Percentiles rank a stretch among this genome's conserved stretches.
phyloP scores from a whole-genome alignment of 2,113 vertebrate genomes.

The Clinocottus analis region DNA sequence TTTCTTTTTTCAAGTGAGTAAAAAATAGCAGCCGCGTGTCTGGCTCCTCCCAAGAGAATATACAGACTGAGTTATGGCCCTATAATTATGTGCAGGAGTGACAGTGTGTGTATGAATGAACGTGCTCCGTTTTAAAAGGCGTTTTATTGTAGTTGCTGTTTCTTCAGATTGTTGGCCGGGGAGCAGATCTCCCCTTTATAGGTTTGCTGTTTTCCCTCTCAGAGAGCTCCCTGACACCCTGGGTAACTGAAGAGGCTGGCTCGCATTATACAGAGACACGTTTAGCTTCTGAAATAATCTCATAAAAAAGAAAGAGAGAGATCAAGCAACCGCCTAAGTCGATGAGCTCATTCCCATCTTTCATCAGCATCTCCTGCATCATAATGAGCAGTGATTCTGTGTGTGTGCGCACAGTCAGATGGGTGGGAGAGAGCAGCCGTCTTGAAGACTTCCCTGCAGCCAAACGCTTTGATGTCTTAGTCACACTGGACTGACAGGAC shows the following conservation, averaged over 20 bases:
- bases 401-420: slow-evolving; percentile 14
- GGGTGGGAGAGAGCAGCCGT: not conserved
- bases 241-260: slow-evolving; percentile 55
- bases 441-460: slow-evolving; percentile 14
- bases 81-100: slow-evolving; percentile 71
- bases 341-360: slow-evolving; percentile 66
- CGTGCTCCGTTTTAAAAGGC: slow-evolving; percentile 67
- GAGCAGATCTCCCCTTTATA: slow-evolving; percentile 77
- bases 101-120: slow-evolving; percentile 71
- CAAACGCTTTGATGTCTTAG: slow-evolving; percentile 47
- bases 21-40: slow-evolving; percentile 66
- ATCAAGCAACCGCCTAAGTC: slow-evolving; percentile 56
- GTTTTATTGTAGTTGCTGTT: slow-evolving; percentile 73
- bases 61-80: slow-evolving; percentile 67
- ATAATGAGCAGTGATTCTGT: slow-evolving; percentile 53
- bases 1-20: slow-evolving; percentile 56
- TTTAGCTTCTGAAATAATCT: slow-evolving; percentile 71
- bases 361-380: slow-evolving; percentile 65
- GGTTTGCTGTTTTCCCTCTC: slow-evolving; percentile 59
- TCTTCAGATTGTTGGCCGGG: slow-evolving; percentile 68
- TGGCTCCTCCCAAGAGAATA: slow-evolving; percentile 57
- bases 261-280: slow-evolving; percentile 69
- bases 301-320: slow-evolving; percentile 40
- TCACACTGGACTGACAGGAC: slow-evolving; percentile 20
- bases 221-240: slow-evolving; percentile 49